Conservation (phyloP, 2,797 vertebrate genomes). For the Pantherophis vulpinus region DNA sequence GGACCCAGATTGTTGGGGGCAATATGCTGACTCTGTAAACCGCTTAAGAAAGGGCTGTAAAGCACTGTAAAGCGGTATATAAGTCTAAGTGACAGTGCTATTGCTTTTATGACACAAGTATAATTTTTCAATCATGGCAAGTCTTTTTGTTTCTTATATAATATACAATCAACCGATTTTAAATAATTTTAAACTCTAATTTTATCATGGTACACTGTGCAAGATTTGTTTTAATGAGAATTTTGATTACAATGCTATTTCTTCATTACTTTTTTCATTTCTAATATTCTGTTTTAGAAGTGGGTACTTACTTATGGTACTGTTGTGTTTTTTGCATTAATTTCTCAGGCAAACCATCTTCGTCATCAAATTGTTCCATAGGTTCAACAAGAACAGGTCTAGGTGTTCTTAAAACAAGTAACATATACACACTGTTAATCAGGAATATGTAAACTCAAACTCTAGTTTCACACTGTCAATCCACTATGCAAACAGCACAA, state of each 20-base stretch:
- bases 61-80: too few species aligned
- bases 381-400: slow-evolving; percentile 95
- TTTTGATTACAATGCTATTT: neutral
- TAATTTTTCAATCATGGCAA: neutral
- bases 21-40: too few species aligned
- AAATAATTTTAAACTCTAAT: neutral
- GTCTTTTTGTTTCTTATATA: neutral
- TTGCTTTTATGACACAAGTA: neutral
- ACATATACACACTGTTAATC: neutral
- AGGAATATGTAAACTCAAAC: neutral
- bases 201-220: neutral
- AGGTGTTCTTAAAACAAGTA: slow-evolving; percentile 80
- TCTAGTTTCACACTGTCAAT: neutral
- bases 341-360: slow-evolving; percentile 94
- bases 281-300: neutral
- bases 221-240: neutral
- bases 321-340: slow-evolving; percentile 88
- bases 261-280: neutral
- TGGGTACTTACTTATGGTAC: slow-evolving; percentile 86
- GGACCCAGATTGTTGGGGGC: too few species aligned
- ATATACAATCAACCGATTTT: neutral
- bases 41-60: too few species aligned
- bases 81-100: too few species aligned
- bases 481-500: neutral
- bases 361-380: slow-evolving; percentile 91